Conservation (phyloP, 2,113 vertebrate genomes). For the Amblyornis subalaris region DNA sequence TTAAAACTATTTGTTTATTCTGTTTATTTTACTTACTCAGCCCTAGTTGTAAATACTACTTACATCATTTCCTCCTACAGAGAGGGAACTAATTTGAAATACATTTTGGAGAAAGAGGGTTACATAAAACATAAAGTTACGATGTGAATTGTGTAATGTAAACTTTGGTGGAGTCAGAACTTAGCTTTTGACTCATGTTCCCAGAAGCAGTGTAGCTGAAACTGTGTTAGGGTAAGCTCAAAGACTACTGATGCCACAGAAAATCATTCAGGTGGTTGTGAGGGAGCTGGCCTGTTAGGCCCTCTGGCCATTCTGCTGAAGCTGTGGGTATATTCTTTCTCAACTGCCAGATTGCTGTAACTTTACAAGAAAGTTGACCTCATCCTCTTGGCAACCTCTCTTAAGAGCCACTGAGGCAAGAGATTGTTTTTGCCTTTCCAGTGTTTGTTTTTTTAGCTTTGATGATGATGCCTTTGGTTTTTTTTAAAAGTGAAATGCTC, state of each 20-base stretch:
- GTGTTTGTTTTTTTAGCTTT: background rate
- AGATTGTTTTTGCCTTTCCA: background rate
- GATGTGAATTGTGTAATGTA: background rate
- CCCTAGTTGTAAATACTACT: background rate
- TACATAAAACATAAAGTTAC: background rate
- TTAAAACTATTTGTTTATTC: background rate
- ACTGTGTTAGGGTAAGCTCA: background rate
- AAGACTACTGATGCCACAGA: background rate
- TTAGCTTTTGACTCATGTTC: background rate
- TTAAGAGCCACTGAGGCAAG: background rate
- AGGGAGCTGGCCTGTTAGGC: background rate
- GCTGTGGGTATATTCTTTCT: background rate
- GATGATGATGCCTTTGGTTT: background rate
- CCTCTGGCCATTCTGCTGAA: background rate
- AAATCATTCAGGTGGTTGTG: background rate
- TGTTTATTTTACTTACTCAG: background rate
- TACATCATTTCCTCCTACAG: background rate
- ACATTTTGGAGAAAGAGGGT: background rate
- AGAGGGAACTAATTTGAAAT: background rate
- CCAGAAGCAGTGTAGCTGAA: background rate
- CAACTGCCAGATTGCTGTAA: constrained; percentile 1
- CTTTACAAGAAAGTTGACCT: background rate
- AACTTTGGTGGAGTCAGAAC: background rate
- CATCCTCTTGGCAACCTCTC: background rate
- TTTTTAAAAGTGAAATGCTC: background rate